phyloP scores from a whole-genome alignment of 1,140 invertebrate genomes.

The Amphibalanus amphitrite region DNA sequence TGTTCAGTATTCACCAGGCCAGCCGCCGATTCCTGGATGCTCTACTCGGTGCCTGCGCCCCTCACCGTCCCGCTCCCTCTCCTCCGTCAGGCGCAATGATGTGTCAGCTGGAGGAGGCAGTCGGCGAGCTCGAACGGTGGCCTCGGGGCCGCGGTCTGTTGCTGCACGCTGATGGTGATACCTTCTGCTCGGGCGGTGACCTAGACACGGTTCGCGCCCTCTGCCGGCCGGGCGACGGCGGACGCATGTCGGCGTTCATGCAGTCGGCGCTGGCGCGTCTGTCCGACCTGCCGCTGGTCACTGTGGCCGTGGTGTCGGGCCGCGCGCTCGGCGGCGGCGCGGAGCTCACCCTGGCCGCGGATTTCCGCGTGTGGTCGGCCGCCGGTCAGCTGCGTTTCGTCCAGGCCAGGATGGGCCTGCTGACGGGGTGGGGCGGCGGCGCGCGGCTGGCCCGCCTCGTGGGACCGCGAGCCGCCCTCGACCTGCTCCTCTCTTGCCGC shows the following conservation, averaged over 20 bases:
- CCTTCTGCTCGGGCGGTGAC: slow-evolving; percentile 43
- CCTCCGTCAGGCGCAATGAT: slow-evolving; percentile 38
- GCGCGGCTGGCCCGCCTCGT: slow-evolving; percentile 29
- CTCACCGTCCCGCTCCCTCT: slow-evolving; percentile 8
- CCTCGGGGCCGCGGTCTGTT: slow-evolving; percentile 36
- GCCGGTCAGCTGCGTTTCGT: slow-evolving; percentile 34
- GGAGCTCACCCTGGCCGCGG: slow-evolving; percentile 37
- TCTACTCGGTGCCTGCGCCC: not conserved
- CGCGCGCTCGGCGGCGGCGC: slow-evolving; percentile 40
- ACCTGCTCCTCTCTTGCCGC: slow-evolving; percentile 28
- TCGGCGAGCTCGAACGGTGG: slow-evolving; percentile 32
- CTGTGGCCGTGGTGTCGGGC: slow-evolving; percentile 35
- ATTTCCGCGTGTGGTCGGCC: slow-evolving; percentile 33
- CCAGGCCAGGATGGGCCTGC: slow-evolving; percentile 38
- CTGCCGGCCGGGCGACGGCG: slow-evolving; percentile 25
- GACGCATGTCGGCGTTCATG: slow-evolving; percentile 34
- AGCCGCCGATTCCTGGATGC: not conserved
- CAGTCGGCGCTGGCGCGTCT: slow-evolving; percentile 30
- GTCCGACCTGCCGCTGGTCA: slow-evolving; percentile 32
- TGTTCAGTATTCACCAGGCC: not conserved
- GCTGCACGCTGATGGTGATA: slow-evolving; percentile 28
- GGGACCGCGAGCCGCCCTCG: slow-evolving; percentile 29
- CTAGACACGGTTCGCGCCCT: slow-evolving; percentile 30
- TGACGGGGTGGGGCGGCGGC: slow-evolving; percentile 38
- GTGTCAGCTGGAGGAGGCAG: slow-evolving; percentile 32